Percentiles rank a stretch among this genome's conserved stretches.
Conservation (phyloP, 2,113 vertebrate genomes). For the Vanacampus margaritifer region DNA sequence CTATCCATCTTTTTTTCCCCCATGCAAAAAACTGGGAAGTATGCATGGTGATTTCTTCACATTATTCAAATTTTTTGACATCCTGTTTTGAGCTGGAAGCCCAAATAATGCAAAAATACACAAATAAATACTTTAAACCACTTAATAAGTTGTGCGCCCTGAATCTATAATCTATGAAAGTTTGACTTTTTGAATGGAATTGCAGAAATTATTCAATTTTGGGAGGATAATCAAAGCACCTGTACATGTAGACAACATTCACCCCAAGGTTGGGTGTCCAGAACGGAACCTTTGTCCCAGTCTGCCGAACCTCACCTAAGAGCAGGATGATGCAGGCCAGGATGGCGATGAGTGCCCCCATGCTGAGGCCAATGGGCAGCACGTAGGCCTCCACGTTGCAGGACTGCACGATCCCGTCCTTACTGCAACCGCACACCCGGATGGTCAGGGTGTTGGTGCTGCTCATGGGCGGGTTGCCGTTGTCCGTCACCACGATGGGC, state of each 20-base stretch:
- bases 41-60: too few species aligned
- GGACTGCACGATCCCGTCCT: constrained; percentile 87
- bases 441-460: constrained; percentile 97
- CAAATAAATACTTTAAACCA: too few species aligned
- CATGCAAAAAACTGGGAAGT: too few species aligned
- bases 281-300: not conserved
- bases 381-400: constrained; percentile 96
- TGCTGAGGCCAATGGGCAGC: constrained; percentile 96
- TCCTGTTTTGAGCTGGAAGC: too few species aligned
- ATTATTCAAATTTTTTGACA: too few species aligned
- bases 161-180: too few species aligned
- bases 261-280: not conserved
- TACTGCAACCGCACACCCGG: constrained; percentile 94
- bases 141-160: too few species aligned
- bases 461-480: constrained; percentile 93
- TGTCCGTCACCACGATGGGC: constrained; percentile 92
- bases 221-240: not conserved
- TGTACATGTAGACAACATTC: not conserved
- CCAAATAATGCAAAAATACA: too few species aligned
- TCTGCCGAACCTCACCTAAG: constrained; percentile 77
- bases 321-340: constrained; percentile 94
- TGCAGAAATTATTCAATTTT: too few species aligned
- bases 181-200: too few species aligned
- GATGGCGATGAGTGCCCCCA: constrained; percentile 97
- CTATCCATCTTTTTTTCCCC: too few species aligned